Evolutionary conservation across 2,113 vertebrate species (phyloP).

Genomic region (Grallaria varia): DNA sequence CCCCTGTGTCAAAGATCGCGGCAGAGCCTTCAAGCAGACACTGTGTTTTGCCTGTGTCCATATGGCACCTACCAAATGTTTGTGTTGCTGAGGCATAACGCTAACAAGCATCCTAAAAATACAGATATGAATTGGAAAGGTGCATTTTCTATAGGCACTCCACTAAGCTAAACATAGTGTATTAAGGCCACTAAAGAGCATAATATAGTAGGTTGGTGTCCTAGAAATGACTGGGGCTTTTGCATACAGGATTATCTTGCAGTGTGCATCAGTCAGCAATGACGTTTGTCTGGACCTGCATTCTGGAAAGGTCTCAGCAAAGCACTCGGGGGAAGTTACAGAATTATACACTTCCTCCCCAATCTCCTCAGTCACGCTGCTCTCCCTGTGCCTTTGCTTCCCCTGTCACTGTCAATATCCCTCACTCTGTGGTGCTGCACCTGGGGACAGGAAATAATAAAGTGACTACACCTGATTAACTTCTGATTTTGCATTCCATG

Average conservation of each 20-base stretch:
- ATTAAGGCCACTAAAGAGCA: not conserved
- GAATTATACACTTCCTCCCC: not conserved
- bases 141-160: not conserved
- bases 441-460: not conserved
- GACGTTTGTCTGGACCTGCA: not conserved
- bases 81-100: not conserved
- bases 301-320: not conserved
- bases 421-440: accelerated
- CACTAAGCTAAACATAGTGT: not conserved
- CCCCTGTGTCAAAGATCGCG: not conserved
- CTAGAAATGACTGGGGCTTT: not conserved
- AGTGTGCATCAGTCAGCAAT: not conserved
- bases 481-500: not conserved
- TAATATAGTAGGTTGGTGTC: not conserved
- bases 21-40: not conserved
- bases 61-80: not conserved
- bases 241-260: not conserved
- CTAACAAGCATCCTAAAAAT: not conserved
- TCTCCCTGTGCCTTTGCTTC: not conserved
- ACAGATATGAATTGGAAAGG: not conserved
- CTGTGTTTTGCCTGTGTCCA: not conserved
- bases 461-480: not conserved
- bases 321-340: not conserved
- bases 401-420: not conserved
- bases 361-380: not conserved